Base-by-base conservation (phyloP, 2,888 invertebrate genomes). In the Agrochola lychnidis region DNA sequence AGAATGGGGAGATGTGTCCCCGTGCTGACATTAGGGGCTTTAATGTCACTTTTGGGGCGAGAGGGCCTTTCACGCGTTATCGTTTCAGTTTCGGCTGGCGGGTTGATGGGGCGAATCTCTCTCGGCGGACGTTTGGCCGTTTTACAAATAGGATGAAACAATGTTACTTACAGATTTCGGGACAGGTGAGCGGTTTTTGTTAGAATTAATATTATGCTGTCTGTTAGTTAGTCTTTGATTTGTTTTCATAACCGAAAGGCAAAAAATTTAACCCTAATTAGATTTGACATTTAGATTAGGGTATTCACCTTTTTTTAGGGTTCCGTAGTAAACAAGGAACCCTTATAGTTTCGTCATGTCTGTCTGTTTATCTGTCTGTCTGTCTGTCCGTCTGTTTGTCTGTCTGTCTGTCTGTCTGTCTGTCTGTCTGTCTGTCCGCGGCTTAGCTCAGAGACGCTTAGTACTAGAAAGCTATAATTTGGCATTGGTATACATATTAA, bases 1-100 rank as follows among this genome's bases (percentile, higher is more conserved):
- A 89, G 86, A 85, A 83, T 81, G 85, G 83, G 80, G 78, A 78
- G 86, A 91, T 91, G 89, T 82, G 89, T 91, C 91, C 90, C 91
- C 36, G 78, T 73, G 62, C 87, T 80, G 83, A 88, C 84, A 87
- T 91, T 90, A 89, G 73, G 75, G 78, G 63, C 77, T 70, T 63
- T 88, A 87, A 91, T 89, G 89, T 84, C 81, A 77, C 89, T 83
- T 86, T 77, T 68, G 88, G 86, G 85, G 76, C 85, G 79, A 82
- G 82, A 75, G 84, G 83, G 84, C 76, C 72, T 82, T 89, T 89
- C 84, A 72, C 88, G 85, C 89, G 87, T 89, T 91, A 90, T 90
- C 86, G 84, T 87, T 79, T 64, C 79, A 78, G 83, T 88, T 88
- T 85, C 70, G 78, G 80, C 78, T 82, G 75, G 71, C 73, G 80